These are phyloP conservation scores for Phymatocera aterrima DNA, from an alignment of 2,888 invertebrate genomes.

Conservation along the genomic window DNA sequence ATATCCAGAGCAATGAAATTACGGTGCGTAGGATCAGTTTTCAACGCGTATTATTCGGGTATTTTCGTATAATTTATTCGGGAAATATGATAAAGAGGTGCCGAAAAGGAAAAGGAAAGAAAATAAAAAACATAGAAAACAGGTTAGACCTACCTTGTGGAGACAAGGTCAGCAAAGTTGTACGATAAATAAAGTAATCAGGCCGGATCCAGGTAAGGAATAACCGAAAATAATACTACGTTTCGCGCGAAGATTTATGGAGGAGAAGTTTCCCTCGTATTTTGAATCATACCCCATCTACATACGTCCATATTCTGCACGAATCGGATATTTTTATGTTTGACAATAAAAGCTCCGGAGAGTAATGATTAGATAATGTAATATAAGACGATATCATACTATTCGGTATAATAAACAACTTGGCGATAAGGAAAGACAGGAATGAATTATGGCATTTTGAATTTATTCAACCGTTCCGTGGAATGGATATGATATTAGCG, in stretches of 20 bases:
- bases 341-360: background rate
- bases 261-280: background rate
- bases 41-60: background rate
- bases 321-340: background rate
- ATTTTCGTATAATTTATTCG: conserved; percentile 30
- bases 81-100: background rate
- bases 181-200: background rate
- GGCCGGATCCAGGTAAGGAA: background rate
- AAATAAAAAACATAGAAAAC: too few relatives aligned
- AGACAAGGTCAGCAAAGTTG: background rate
- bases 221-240: background rate
- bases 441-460: background rate
- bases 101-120: background rate
- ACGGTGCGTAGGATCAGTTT: background rate
- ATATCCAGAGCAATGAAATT: conserved; percentile 13
- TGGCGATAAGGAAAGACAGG: background rate
- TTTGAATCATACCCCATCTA: background rate
- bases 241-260: background rate
- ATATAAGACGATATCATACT: background rate
- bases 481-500: background rate
- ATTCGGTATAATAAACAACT: background rate
- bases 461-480: background rate
- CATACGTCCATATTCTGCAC: too few relatives aligned
- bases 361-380: background rate
- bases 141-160: background rate